Percentiles rank a stretch among this genome's conserved stretches.
Evolutionary conservation across 2,797 vertebrate species (phyloP).

Genomic region (Sebastes minor): DNA sequence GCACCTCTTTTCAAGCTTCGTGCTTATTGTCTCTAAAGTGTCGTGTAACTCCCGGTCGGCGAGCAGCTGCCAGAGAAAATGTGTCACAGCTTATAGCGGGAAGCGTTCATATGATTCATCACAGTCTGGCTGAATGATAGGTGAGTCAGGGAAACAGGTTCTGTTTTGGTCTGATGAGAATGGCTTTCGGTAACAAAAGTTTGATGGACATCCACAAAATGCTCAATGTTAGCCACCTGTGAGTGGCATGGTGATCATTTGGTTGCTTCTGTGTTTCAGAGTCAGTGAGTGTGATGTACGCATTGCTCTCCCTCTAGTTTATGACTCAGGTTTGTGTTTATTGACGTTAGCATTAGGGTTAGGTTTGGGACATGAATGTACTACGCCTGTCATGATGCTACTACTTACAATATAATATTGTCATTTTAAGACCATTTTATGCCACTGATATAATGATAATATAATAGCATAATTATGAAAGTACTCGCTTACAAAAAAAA

Average conservation of each 20-base stretch:
- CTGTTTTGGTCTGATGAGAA: constrained; percentile 9
- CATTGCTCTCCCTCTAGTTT: neutral
- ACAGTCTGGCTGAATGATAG: neutral
- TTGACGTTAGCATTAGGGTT: neutral
- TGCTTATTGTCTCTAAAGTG: constrained; percentile 9
- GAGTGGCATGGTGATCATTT: neutral
- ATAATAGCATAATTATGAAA: too few relatives aligned
- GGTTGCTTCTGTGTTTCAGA: neutral
- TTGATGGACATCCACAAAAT: neutral
- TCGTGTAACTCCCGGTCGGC: neutral
- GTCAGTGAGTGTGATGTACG: neutral
- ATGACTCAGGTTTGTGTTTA: neutral
- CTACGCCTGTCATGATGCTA: neutral
- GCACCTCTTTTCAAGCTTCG: constrained; percentile 5
- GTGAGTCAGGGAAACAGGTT: neutral
- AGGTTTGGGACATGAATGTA: neutral
- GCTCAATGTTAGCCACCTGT: neutral
- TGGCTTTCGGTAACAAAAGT: neutral
- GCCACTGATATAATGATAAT: too few relatives aligned
- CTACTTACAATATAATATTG: too few relatives aligned
- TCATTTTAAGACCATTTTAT: too few relatives aligned
- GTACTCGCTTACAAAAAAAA: too few relatives aligned
- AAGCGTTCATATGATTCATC: neutral
- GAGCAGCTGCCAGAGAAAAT: constrained; percentile 2
- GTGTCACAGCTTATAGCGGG: neutral